These are phyloP conservation scores for Lasaia peninsularis DNA, from an alignment of 1,140 invertebrate genomes.

Conservation along the genomic window DNA sequence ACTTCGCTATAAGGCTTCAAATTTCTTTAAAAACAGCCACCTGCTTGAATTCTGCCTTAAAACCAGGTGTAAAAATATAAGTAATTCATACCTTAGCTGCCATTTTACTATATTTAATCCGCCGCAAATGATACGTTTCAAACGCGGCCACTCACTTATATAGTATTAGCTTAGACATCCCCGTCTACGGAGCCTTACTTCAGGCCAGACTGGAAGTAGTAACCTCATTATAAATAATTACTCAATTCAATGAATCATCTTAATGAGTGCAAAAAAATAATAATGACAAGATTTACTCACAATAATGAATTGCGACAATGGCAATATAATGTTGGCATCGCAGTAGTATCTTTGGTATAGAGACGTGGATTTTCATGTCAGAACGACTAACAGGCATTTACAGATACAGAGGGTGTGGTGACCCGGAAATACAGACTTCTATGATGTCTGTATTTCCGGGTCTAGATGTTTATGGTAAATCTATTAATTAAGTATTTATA, in stretches of 20 bases:
- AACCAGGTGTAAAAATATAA: too few species aligned
- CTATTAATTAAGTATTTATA: too few species aligned
- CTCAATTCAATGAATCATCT: constrained; percentile 7
- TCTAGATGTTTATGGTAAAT: too few species aligned
- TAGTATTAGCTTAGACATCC: constrained; percentile 54
- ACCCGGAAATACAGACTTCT: too few species aligned
- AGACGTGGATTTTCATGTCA: too few species aligned
- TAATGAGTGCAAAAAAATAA: not conserved
- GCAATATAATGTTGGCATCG: not conserved
- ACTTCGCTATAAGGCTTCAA: too few species aligned
- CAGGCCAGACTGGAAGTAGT: constrained; percentile 11
- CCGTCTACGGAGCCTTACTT: constrained; percentile 33
- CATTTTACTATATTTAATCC: constrained; percentile 67
- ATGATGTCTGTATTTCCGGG: too few species aligned
- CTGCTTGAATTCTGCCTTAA: too few species aligned
- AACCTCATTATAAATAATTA: constrained; percentile 13
- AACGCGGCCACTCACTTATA: constrained; percentile 53
- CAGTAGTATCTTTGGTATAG: not conserved
- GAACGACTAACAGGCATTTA: too few species aligned
- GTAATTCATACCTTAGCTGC: constrained; percentile 56
- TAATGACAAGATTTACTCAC: not conserved
- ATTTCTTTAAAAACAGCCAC: too few species aligned
- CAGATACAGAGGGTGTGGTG: too few species aligned
- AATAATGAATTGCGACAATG: not conserved
- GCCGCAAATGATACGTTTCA: constrained; percentile 61